These are phyloP conservation scores for Drosophila pegasa DNA, from an alignment of 2,888 invertebrate species.

Conservation along the genomic window DNA sequence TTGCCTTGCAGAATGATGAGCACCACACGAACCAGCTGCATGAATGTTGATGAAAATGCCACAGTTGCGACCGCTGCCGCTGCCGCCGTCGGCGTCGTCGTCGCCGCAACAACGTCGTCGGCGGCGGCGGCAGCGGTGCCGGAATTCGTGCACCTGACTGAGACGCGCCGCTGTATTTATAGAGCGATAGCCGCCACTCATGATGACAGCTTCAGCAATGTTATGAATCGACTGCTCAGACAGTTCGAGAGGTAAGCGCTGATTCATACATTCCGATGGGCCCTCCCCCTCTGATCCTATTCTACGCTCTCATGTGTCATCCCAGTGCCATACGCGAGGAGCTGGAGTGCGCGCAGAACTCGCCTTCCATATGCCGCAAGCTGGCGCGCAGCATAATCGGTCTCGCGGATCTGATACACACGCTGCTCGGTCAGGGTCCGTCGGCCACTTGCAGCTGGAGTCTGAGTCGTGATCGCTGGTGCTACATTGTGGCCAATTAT, in stretches of 20 bases:
- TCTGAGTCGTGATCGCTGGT: conserved; percentile 58
- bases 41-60: conserved; percentile 37
- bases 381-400: conserved; percentile 55
- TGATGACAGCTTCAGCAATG: conserved; percentile 58
- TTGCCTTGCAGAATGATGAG: conserved; percentile 50
- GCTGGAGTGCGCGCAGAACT: conserved; percentile 48
- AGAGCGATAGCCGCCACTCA: conserved; percentile 66
- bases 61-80: conserved; percentile 12
- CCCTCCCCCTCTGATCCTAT: not conserved
- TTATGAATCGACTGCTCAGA: conserved; percentile 54
- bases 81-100: conserved; percentile 6
- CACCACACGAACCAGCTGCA: conserved; percentile 36
- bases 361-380: conserved; percentile 56
- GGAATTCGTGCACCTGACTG: conserved; percentile 61
- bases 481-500: conserved; percentile 69
- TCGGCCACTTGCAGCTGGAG: conserved; percentile 18
- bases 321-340: conserved; percentile 68
- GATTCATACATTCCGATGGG: not conserved
- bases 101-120: conserved; percentile 16
- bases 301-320: not conserved
- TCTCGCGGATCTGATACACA: conserved; percentile 61
- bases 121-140: conserved; percentile 29
- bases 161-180: conserved; percentile 60
- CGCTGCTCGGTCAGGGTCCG: conserved; percentile 25
- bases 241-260: conserved; percentile 61